Evolutionary conservation across 2,888 invertebrate genomes (phyloP).

Genomic region (Platypus cylindrus): DNA sequence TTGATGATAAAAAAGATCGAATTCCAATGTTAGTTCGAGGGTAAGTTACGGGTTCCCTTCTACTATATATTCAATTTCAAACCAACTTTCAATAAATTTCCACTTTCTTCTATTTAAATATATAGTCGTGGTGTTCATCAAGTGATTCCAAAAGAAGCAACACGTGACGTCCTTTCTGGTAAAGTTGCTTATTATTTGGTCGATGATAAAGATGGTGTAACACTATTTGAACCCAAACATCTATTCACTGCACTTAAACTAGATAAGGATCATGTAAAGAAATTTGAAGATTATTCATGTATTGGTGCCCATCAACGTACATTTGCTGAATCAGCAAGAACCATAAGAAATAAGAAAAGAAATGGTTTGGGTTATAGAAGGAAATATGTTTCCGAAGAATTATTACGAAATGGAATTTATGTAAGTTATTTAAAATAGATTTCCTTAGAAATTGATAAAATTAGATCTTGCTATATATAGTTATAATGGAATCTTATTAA

Average conservation of each 20-base stretch:
- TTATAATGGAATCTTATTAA: too few relatives aligned
- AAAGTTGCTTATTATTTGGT: slow-evolving; percentile 63
- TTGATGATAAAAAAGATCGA: slow-evolving; percentile 7
- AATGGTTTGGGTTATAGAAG: slow-evolving; percentile 25
- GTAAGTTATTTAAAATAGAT: slow-evolving; percentile 22
- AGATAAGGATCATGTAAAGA: slow-evolving; percentile 41
- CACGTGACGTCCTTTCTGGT: slow-evolving; percentile 60
- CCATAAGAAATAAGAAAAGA: slow-evolving; percentile 20
- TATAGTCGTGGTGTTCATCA: slow-evolving; percentile 45
- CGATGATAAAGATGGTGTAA: slow-evolving; percentile 51
- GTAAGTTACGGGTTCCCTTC: slow-evolving; percentile 6
- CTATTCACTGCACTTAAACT: slow-evolving; percentile 61
- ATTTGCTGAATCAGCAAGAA: slow-evolving; percentile 23
- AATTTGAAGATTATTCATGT: slow-evolving; percentile 30
- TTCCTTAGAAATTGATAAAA: too few relatives aligned
- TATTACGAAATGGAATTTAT: slow-evolving; percentile 27
- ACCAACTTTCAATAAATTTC: background rate
- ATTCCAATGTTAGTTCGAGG: slow-evolving; percentile 15
- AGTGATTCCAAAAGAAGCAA: slow-evolving; percentile 64
- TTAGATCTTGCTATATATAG: too few relatives aligned
- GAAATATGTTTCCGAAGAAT: slow-evolving; percentile 25
- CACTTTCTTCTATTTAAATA: background rate
- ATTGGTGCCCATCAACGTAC: slow-evolving; percentile 30
- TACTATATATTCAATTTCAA: background rate
- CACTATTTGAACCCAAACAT: slow-evolving; percentile 60